Evolutionary conservation across 2,797 vertebrate species (phyloP), one percentile per base, ranked within the genome.

Genomic region (Rhabdophis nuchalis): DNA sequence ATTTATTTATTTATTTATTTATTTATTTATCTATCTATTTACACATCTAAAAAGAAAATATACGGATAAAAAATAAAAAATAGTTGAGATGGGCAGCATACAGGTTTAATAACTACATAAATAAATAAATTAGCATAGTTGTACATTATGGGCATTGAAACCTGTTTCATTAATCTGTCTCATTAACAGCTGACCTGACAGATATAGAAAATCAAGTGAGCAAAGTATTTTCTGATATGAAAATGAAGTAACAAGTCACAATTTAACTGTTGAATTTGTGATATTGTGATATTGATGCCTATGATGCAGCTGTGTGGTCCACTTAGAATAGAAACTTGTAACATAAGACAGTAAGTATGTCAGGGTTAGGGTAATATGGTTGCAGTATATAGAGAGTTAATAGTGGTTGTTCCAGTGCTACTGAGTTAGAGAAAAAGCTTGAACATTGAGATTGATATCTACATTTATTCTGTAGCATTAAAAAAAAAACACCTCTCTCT

Each of bases 381-480:
- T 20, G 11, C 60, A 61, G 60, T 29, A 14, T 85, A 54, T 82
- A 20, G 36, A 90, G 4, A 41, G 20, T 85, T 90, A 92, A 41
- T 6, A 89, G 25, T 93, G 29, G 56, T 3, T 77, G 16, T 88
- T n/a, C 29, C 54, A 64, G 4, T 93, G 92, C 92, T 11, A 13
- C 46, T 36, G 10, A 16, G 41, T 72, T 93, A 46, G 58, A 41
- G 8, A 89, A 89, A 72, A 91, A 41, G n/a, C 1, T 86, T 91
- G 90, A 85, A 61, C 64, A 96, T 91, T 95, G 72, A 91, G 91
- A 91, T 13, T 77, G 46, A 89, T 88, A 86, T 1, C 86, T 56
- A 89, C 87, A 94, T 93, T 89, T 92, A 88, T 92, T 92, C 82
- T 93, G 50, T 57, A 36, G 91, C 82, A 89, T 11, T 58, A 92